Conservation (phyloP, 2,888 invertebrate genomes). For the Andrena dorsata region DNA sequence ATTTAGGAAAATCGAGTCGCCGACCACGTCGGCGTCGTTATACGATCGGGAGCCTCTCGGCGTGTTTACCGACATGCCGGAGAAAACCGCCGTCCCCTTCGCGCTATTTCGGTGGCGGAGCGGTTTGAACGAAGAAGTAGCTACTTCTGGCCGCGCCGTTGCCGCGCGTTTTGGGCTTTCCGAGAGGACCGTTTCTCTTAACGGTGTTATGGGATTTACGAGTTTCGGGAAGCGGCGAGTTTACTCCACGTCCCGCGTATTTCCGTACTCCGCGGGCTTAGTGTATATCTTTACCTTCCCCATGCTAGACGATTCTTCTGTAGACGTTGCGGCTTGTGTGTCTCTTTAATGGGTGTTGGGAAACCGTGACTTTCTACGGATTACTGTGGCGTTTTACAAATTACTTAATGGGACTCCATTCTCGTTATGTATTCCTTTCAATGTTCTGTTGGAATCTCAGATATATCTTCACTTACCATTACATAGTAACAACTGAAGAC, state of each 20-base stretch:
- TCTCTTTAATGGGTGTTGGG: neutral
- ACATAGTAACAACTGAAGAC: too few species aligned
- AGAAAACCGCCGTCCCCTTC: neutral
- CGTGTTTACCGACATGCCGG: neutral
- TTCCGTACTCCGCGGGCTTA: neutral
- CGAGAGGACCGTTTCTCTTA: neutral
- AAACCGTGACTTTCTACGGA: neutral
- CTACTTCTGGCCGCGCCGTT: neutral
- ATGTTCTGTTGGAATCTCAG: neutral
- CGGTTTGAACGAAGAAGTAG: neutral
- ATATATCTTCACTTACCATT: too few species aligned
- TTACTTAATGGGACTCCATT: neutral
- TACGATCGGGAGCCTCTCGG: neutral
- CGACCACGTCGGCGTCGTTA: neutral
- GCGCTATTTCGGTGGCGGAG: slow-evolving; percentile 30
- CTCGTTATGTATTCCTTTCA: neutral
- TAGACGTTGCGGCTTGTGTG: neutral
- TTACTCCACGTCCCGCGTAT: neutral
- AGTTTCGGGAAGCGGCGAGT: slow-evolving; percentile 6
- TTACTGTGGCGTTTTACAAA: neutral
- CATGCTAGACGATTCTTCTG: neutral
- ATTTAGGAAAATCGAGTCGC: slow-evolving; percentile 24
- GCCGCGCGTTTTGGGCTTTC: neutral
- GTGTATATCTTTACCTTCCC: neutral
- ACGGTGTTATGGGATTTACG: slow-evolving; percentile 31